A percentile compares a stretch with the other conserved stretches of the same genome.
Conservation (phyloP, 1,140 invertebrate genomes). For the Trachelipus rathkii region DNA sequence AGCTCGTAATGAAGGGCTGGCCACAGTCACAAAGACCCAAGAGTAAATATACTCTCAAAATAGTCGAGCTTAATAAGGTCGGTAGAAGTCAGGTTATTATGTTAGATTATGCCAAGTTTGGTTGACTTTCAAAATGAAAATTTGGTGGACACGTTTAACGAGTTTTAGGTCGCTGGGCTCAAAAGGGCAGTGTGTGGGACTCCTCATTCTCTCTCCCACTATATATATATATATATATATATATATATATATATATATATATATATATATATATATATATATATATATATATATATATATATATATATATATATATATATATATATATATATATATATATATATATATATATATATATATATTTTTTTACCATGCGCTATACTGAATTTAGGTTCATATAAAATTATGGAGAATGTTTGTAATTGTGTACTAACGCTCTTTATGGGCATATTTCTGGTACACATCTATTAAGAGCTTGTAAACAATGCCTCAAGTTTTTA, state of each 20-base stretch:
- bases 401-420: too few species aligned
- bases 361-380: too few species aligned
- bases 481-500: too few species aligned
- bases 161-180: neutral
- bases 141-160: neutral
- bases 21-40: neutral
- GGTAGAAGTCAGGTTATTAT: neutral
- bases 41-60: constrained; percentile 3
- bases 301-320: neutral
- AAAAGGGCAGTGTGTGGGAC: neutral
- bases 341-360: too few species aligned
- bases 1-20: neutral
- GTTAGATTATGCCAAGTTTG: neutral
- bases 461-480: too few species aligned
- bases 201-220: too few species aligned
- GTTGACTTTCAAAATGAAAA: neutral
- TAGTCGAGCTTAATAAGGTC: neutral
- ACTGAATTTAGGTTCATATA: too few species aligned
- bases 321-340: too few species aligned
- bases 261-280: constrained; percentile 13
- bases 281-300: neutral
- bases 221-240: too few species aligned
- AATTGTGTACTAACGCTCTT: too few species aligned
- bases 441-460: too few species aligned
- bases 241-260: neutral